Base-by-base conservation (phyloP, 2,888 invertebrate genomes). In the Pristionchus entomophagus region DNA sequence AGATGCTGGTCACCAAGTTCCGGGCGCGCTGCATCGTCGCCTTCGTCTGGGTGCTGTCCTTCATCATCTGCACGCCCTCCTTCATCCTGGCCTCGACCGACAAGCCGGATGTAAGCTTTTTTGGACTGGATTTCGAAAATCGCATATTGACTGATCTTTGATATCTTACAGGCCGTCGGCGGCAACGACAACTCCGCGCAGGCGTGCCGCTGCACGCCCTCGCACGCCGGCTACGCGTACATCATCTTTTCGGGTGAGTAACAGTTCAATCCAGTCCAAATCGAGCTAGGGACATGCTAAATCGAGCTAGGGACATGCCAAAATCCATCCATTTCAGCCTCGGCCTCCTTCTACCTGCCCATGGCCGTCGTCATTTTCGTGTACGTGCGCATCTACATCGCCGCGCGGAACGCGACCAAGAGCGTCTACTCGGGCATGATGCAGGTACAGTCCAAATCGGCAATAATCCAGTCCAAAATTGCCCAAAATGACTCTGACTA, bases 321-420 rank as follows among this genome's bases (percentile, higher is more conserved):
- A 45, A 10, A 10, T 6, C 14, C 45, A 45, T 45, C n/a, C 19
- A 65, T 35, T 65, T 65, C 65, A 65, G 98, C 98, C 0, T 95
- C 98, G 38, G 98, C 98, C n/a, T 97, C 97, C 89, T 98, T 98
- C 95, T 98, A 97, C 95, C 96, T 98, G 49, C 98, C 98, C 62
- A 97, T 97, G 97, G 96, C 97, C 92, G 97, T 98, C 90, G 98
- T 98, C 97, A 95, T 97, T 92, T 98, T 97, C 95, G 98, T 98
- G 95, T 98, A 98, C 94, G 97, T 97, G 96, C 95, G 97, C 91
- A 98, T 98, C 92, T 98, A 98, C 95, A 96, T 96, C 90, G 97
- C 98, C 6, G 99, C 98, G 0, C 88, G 93, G 22, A 91, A 91
- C 3, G 93, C 93, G 12, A 93, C 93, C 65, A 93, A 92, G 85